Percentiles rank a stretch among this genome's conserved stretches.
Conservation (phyloP, 2,113 vertebrate genomes). For the Anoura caudifer region DNA sequence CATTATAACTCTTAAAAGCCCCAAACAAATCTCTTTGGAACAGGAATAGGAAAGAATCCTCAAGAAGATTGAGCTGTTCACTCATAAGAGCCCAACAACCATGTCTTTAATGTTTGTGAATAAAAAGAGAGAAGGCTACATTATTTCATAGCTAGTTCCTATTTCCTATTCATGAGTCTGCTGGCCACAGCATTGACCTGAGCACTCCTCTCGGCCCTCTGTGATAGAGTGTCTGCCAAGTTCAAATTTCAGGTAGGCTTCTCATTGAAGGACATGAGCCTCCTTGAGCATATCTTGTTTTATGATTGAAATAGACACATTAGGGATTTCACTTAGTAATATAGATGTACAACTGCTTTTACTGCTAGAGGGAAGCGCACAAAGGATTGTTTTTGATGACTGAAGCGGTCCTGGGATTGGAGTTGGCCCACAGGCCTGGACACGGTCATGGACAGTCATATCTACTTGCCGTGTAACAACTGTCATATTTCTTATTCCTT, state of each 20-base stretch:
- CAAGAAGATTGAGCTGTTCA: neutral
- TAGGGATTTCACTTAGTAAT: neutral
- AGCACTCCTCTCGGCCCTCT: neutral
- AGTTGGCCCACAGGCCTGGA: neutral
- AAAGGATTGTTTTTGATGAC: neutral
- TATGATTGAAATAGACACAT: neutral
- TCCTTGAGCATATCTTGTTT: neutral
- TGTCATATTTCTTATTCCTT: neutral
- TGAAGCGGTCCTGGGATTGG: neutral
- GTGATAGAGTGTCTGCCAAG: neutral
- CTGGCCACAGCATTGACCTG: neutral
- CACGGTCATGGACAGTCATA: neutral
- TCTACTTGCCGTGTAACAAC: neutral
- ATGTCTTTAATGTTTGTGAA: neutral
- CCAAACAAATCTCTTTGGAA: neutral
- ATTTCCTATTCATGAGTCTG: neutral
- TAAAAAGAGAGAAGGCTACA: neutral
- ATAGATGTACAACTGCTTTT: neutral
- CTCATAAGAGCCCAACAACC: neutral
- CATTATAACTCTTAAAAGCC: neutral
- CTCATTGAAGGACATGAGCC: neutral
- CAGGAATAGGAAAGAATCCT: neutral
- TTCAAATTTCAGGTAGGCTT: neutral
- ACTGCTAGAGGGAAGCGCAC: neutral
- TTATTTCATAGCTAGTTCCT: neutral